Evolutionary conservation across 1,140 invertebrate genomes (phyloP).

Genomic region (Drosophila punjabiensis): DNA sequence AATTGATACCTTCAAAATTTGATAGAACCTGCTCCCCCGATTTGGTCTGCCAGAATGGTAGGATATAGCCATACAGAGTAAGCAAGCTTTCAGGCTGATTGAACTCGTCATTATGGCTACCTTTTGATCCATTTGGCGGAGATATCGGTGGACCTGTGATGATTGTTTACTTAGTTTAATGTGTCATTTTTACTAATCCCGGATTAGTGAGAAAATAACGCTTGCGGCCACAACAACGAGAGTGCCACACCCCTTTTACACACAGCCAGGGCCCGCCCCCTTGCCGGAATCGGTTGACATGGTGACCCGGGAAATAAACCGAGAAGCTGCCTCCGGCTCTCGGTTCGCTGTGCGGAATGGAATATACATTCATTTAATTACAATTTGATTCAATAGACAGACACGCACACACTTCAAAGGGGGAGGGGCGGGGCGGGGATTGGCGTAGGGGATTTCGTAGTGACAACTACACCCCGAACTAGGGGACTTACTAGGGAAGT

Average conservation of each 20-base stretch:
- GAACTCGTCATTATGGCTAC: conserved; percentile 3
- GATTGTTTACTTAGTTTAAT: conserved; percentile 71
- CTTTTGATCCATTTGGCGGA: conserved; percentile 7
- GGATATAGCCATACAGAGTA: too few species aligned
- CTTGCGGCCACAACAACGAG: conserved; percentile 54
- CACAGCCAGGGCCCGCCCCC: neutral
- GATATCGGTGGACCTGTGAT: conserved; percentile 1
- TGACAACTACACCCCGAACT: neutral
- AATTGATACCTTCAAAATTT: neutral
- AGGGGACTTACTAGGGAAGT: neutral
- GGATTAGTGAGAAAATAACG: conserved; percentile 68
- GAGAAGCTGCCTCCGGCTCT: conserved; percentile 24
- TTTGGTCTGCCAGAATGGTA: too few species aligned
- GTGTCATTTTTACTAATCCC: conserved; percentile 73
- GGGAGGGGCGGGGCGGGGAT: neutral
- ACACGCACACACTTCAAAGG: neutral
- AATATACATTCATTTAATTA: conserved; percentile 73
- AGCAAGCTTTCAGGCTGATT: conserved; percentile 10
- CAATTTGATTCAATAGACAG: conserved; percentile 58
- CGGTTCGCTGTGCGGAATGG: conserved; percentile 17
- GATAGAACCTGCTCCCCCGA: too few species aligned
- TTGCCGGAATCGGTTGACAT: conserved; percentile 52
- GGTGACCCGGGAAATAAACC: conserved; percentile 44
- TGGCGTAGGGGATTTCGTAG: neutral
- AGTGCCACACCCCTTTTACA: neutral